Conservation (phyloP, 2,113 vertebrate species). For the Capreolus pygargus region DNA sequence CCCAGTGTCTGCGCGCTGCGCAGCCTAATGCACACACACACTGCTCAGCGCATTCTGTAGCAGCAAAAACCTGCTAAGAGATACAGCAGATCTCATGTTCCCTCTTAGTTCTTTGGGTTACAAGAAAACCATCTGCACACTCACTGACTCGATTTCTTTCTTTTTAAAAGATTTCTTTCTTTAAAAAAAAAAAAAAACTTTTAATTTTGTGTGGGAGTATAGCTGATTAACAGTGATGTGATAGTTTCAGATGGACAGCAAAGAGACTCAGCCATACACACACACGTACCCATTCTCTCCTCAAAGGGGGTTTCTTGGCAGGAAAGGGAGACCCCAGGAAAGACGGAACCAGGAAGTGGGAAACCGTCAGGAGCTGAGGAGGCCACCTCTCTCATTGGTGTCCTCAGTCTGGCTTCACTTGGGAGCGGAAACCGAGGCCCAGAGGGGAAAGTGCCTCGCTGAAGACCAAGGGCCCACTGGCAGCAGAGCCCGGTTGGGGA, state of each 20-base stretch:
- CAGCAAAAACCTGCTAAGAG: not conserved
- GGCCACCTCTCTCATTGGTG: not conserved
- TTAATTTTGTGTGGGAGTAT: not conserved
- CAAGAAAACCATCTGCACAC: not conserved
- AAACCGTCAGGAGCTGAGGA: not conserved
- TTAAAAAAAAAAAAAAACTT: not conserved
- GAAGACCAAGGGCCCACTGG: not conserved
- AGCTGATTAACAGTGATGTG: not conserved
- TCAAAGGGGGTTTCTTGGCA: not conserved
- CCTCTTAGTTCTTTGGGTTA: not conserved
- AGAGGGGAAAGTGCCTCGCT: not conserved
- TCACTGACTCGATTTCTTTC: not conserved
- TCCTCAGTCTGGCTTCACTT: not conserved
- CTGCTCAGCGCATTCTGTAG: too few relatives aligned
- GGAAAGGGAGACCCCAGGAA: not conserved
- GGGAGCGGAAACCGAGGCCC: not conserved
- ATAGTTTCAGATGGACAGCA: not conserved
- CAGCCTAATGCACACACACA: accelerated
- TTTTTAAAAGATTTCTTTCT: not conserved
- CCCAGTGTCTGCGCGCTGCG: accelerated
- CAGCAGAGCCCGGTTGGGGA: not conserved
- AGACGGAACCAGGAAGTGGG: not conserved
- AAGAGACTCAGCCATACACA: not conserved
- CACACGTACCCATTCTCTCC: not conserved
- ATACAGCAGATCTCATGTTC: not conserved